phyloP scores from a whole-genome alignment of 2,797 vertebrate genomes.

The Momotus momota region DNA sequence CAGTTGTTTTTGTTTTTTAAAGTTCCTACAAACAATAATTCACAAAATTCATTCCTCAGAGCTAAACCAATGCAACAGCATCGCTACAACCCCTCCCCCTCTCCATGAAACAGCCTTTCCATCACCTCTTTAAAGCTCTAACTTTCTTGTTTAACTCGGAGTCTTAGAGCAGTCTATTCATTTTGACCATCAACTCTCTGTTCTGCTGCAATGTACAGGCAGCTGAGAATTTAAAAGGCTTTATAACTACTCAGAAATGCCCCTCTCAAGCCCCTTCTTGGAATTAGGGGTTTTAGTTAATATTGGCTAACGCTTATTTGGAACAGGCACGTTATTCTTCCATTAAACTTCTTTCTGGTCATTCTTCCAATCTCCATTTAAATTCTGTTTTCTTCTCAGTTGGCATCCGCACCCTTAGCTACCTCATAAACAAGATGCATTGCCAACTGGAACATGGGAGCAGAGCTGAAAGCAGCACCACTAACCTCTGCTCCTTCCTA shows the following conservation, averaged over 20 bases:
- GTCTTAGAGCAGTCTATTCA: background rate
- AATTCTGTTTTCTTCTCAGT: background rate
- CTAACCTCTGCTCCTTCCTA: conserved; percentile 28
- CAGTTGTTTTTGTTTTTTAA: background rate
- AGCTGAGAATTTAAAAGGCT: background rate
- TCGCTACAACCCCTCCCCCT: background rate
- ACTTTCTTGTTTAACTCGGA: background rate
- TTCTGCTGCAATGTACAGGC: background rate
- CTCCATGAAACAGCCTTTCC: background rate
- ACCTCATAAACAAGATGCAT: conserved; percentile 22
- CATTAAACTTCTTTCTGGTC: conserved; percentile 29
- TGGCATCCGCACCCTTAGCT: background rate
- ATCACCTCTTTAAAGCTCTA: background rate
- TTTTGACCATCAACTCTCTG: background rate
- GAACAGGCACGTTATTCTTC: conserved; percentile 37
- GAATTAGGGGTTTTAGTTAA: conserved; percentile 25
- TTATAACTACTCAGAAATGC: background rate
- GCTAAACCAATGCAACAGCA: background rate
- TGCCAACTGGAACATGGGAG: conserved; percentile 17
- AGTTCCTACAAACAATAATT: background rate
- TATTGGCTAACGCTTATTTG: conserved; percentile 20
- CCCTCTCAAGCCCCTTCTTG: background rate
- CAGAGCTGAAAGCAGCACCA: background rate
- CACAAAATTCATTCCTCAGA: background rate
- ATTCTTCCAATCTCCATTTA: conserved; percentile 42